These are phyloP conservation scores for Drosophila saltans DNA, from an alignment of 1,140 invertebrate genomes.

Conservation along the genomic window DNA sequence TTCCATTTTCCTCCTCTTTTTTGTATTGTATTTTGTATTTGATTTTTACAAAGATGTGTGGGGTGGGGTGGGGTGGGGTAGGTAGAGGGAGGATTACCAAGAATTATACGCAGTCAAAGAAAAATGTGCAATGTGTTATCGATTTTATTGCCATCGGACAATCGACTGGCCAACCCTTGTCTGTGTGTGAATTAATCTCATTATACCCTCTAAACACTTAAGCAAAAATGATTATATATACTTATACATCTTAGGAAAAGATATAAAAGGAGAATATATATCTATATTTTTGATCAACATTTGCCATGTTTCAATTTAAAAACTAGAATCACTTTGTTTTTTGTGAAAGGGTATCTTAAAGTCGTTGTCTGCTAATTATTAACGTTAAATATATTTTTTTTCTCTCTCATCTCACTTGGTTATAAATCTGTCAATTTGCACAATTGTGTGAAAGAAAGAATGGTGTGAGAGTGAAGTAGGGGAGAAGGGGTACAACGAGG, in stretches of 20 bases:
- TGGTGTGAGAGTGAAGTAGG: neutral
- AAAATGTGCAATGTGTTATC: slow-evolving; percentile 7
- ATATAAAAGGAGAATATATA: too few relatives aligned
- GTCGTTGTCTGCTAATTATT: neutral
- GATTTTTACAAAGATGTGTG: neutral
- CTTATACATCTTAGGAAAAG: too few relatives aligned
- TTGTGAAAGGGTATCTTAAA: slow-evolving; percentile 18
- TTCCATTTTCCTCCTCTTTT: too few relatives aligned
- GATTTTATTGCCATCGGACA: slow-evolving; percentile 8
- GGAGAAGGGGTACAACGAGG: too few relatives aligned
- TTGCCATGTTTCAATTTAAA: too few relatives aligned
- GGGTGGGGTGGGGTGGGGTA: too few relatives aligned
- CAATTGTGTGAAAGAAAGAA: slow-evolving; percentile 68
- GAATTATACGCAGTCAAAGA: neutral
- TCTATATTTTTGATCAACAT: too few relatives aligned
- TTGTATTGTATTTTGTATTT: neutral
- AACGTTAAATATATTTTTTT: neutral
- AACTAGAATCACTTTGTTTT: too few relatives aligned
- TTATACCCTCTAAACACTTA: slow-evolving; percentile 43
- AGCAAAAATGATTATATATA: too few relatives aligned
- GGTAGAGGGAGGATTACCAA: neutral
- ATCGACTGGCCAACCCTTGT: neutral
- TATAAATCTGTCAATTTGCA: slow-evolving; percentile 81
- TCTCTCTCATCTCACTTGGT: slow-evolving; percentile 68
- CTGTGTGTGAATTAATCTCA: slow-evolving; percentile 21